phyloP scores from a whole-genome alignment of 2,113 vertebrate species.

The Canis aureus region DNA sequence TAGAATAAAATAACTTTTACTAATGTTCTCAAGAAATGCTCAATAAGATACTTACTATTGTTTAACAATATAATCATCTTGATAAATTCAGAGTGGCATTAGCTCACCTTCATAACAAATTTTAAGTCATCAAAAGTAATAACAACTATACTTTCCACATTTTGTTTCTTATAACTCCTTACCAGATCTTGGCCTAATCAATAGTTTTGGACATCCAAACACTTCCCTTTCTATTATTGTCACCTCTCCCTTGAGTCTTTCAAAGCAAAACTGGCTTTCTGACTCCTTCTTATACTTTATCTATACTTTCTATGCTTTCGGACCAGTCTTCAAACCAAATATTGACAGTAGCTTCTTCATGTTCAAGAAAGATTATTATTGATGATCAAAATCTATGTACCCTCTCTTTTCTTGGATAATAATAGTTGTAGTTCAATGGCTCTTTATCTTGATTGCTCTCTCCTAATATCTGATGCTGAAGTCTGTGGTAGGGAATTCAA shows the following conservation, averaged over 20 bases:
- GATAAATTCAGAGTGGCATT: background rate
- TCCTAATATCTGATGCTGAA: background rate
- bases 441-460: background rate
- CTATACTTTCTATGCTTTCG: background rate
- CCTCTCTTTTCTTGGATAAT: background rate
- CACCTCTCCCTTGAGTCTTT: background rate
- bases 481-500: background rate
- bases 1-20: background rate
- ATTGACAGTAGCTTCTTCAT: background rate
- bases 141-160: background rate
- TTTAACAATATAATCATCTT: background rate
- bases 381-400: background rate
- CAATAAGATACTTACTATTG: background rate
- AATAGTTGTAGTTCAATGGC: background rate
- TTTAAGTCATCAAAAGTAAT: background rate
- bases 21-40: background rate
- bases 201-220: background rate
- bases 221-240: constrained; percentile 41
- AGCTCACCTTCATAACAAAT: background rate
- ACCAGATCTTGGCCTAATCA: background rate
- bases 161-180: background rate
- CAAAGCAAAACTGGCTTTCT: background rate
- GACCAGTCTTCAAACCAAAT: background rate
- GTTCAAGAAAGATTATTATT: background rate
- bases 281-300: background rate